Percentiles rank a stretch among this genome's conserved stretches.
Conservation (phyloP, 2,113 vertebrate genomes). For the Meriones unguiculatus region DNA sequence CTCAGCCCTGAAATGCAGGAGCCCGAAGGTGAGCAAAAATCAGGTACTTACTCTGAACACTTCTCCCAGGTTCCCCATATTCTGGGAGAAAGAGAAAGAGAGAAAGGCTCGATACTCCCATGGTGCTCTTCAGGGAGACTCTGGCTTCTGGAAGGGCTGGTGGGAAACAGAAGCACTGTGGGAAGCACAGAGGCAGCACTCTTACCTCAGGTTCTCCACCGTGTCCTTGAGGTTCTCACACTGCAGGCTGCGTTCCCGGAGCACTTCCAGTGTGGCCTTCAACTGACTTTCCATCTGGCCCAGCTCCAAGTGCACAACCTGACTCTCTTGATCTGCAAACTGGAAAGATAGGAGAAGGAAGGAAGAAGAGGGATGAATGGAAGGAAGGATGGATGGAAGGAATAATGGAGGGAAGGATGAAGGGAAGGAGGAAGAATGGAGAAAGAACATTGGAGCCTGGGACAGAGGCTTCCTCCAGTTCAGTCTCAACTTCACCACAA, state of each 20-base stretch:
- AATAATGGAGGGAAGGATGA: not conserved
- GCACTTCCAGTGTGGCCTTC: constrained; percentile 84
- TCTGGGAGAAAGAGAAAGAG: not conserved
- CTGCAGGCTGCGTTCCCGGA: constrained; percentile 90
- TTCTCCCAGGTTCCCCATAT: not conserved
- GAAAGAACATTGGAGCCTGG: not conserved
- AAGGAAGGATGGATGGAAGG: not conserved
- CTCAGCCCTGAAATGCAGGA: constrained; percentile 56
- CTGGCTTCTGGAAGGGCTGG: not conserved
- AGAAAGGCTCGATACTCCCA: not conserved
- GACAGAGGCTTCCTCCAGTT: not conserved
- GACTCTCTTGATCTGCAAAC: constrained; percentile 95
- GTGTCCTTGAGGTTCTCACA: constrained; percentile 90
- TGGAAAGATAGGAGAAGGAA: constrained; percentile 69
- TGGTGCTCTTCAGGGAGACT: constrained; percentile 21
- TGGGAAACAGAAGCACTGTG: not conserved
- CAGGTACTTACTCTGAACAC: not conserved
- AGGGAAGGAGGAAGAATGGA: not conserved
- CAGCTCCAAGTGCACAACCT: constrained; percentile 89
- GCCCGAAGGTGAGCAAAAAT: not conserved
- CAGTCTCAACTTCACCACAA: not conserved
- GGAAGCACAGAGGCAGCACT: not conserved
- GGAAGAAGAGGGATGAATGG: not conserved
- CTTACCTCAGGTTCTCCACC: constrained; percentile 89
- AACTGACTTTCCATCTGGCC: constrained; percentile 89